These are phyloP conservation scores for Neoscelio sp. DNA, from an alignment of 2,888 invertebrate genomes.

Conservation along the genomic window DNA sequence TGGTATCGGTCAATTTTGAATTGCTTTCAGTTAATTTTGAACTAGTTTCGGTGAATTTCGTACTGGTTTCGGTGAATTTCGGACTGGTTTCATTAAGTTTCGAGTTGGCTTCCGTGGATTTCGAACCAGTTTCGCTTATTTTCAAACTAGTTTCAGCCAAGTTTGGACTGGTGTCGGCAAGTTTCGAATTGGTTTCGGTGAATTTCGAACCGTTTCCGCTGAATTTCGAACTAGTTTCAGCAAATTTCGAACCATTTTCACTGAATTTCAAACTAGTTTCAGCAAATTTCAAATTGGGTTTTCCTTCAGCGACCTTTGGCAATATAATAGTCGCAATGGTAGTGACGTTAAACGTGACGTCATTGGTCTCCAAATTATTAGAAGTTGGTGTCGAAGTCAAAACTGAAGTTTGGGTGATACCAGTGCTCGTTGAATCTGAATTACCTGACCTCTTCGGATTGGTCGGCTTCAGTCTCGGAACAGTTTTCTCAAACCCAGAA, in stretches of 20 bases:
- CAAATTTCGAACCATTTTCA: background rate
- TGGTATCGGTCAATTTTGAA: conserved; percentile 4
- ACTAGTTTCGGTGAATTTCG: too few species aligned
- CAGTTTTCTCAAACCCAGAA: conserved; percentile 74
- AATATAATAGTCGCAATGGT: conserved; percentile 48
- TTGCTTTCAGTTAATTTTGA: background rate
- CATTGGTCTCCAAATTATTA: conserved; percentile 42
- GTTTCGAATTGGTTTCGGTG: background rate
- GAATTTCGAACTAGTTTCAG: conserved; percentile 2
- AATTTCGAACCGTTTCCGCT: background rate
- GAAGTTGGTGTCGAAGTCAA: conserved; percentile 4
- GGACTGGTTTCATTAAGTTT: too few species aligned
- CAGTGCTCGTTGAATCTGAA: conserved; percentile 39
- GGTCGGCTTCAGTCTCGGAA: conserved; percentile 74
- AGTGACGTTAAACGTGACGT: conserved; percentile 32
- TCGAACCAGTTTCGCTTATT: too few species aligned
- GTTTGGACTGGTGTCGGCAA: too few species aligned
- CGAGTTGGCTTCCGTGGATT: background rate
- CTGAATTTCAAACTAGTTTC: conserved; percentile 1
- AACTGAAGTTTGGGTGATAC: background rate
- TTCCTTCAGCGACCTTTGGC: conserved; percentile 8
- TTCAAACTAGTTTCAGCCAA: background rate
- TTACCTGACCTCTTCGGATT: conserved; percentile 71
- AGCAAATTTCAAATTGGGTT: too few species aligned
- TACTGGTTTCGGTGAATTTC: background rate